These are phyloP conservation scores for Phymorhynchus buccinoides DNA, from an alignment of 1,140 invertebrate genomes.

Conservation along the genomic window DNA sequence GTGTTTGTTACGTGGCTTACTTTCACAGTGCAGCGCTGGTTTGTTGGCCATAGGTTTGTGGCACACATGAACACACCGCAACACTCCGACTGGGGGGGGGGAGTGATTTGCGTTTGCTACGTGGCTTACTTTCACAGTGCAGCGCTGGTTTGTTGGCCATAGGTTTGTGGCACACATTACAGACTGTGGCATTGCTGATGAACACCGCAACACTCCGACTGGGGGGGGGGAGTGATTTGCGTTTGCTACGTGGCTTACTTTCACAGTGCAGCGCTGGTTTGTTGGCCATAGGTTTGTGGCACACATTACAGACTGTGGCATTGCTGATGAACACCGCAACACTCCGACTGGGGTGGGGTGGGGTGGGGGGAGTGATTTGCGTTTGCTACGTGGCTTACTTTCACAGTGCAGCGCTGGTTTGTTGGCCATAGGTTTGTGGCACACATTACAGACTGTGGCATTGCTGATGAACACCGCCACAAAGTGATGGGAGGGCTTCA, in stretches of 20 bases:
- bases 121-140: conserved; percentile 81
- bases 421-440: conserved; percentile 85
- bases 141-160: no score
- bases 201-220: no score
- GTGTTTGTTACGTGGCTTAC: conserved; percentile 75
- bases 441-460: conserved; percentile 85
- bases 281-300: no score
- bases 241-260: conserved; percentile 76
- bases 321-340: no score
- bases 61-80: no score
- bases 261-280: no score
- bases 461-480: conserved; percentile 81
- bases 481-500: conserved; percentile 80
- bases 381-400: conserved; percentile 76
- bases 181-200: conserved; percentile 81
- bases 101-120: neutral
- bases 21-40: no score
- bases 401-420: conserved; percentile 83
- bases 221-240: no score
- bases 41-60: no score
- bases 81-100: no score
- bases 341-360: no score
- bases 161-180: no score
- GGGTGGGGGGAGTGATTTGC: conserved; percentile 47
- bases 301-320: conserved; percentile 81